Evolutionary conservation across 2,888 invertebrate genomes (phyloP), one percentile per base, ranked within the genome.

Genomic region (Andricus quercusramuli): DNA sequence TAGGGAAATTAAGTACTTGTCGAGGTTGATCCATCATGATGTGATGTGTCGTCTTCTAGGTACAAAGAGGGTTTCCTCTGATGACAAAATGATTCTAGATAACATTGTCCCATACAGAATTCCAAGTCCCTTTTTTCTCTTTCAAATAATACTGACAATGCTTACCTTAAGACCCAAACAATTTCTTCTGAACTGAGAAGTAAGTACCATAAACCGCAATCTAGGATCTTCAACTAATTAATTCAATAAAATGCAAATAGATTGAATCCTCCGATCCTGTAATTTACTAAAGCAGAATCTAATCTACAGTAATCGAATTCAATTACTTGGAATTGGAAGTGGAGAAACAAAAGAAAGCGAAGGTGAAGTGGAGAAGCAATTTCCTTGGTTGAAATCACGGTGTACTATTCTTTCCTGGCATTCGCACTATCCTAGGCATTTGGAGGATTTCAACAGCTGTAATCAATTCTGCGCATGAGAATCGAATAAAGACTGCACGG

Each of bases 351-450:
- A 59, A 29, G 77, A 47, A 66, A 78, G 37, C 17, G 41, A 47
- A 47, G 51, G 29, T 51, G 51, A 66, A 56, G 65, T 66, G 22
- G 20, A 44, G 29, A 51, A 51, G 77, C 67, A 81, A 81, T 83
- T 83, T 79, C 79, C 81, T 70, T 44, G 79, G 51, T 82, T 80
- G 74, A 74, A 78, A 78, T 74, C 79, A 41, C 70, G 62, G 64
- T 77, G 37, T 41, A 44, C 51, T 29, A 25, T 47, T 67, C 67
- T 67, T 29, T 25, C 25, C 51, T 29, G 74, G 56, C 15, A 74
- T 74, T 51, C 62, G 64, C 59, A 78, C 64, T 59, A 70, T 62
- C 20, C 64, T 41, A 77, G 81, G 83, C 70, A 83, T 78, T 78
- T 76, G 51, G 32, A 77, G 83, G 80, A 77, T 79, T 79, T 77